phyloP scores from a whole-genome alignment of 2,888 invertebrate genomes.

The Parelbella ahira region DNA sequence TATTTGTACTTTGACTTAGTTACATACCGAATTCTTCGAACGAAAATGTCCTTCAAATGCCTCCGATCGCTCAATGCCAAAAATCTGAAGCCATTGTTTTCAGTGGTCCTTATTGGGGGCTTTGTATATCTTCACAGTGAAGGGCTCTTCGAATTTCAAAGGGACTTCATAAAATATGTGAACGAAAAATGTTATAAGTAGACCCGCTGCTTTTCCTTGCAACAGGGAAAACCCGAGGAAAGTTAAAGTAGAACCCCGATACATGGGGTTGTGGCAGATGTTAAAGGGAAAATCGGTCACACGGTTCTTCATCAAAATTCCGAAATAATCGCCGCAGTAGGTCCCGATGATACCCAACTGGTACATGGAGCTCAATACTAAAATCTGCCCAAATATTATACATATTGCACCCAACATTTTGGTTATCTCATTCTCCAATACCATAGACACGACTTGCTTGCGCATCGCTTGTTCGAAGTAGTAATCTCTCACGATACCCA shows the following conservation, averaged over 20 bases:
- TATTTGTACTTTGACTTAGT: too few relatives aligned
- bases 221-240: slow-evolving; percentile 31
- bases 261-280: slow-evolving; percentile 33
- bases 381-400: slow-evolving; percentile 24
- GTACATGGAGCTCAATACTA: slow-evolving; percentile 31
- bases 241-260: slow-evolving; percentile 32
- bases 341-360: slow-evolving; percentile 33
- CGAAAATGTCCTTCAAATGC: too few relatives aligned
- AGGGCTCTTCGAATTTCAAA: slow-evolving; percentile 29
- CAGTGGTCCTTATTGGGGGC: background rate
- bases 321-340: slow-evolving; percentile 34
- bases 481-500: slow-evolving; percentile 27
- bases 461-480: slow-evolving; percentile 29
- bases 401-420: slow-evolving; percentile 8
- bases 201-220: slow-evolving; percentile 27
- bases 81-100: too few relatives aligned
- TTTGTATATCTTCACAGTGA: slow-evolving; percentile 26
- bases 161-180: slow-evolving; percentile 28
- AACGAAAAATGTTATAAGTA: slow-evolving; percentile 24
- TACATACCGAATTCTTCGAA: too few relatives aligned
- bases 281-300: slow-evolving; percentile 32
- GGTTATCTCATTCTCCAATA: slow-evolving; percentile 14
- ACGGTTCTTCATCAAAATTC: slow-evolving; percentile 32
- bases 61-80: too few relatives aligned
- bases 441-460: slow-evolving; percentile 25